Percentiles rank a stretch among this genome's conserved stretches.
phyloP scores from a whole-genome alignment of 2,113 vertebrate genomes.

The Barbus barbus region DNA sequence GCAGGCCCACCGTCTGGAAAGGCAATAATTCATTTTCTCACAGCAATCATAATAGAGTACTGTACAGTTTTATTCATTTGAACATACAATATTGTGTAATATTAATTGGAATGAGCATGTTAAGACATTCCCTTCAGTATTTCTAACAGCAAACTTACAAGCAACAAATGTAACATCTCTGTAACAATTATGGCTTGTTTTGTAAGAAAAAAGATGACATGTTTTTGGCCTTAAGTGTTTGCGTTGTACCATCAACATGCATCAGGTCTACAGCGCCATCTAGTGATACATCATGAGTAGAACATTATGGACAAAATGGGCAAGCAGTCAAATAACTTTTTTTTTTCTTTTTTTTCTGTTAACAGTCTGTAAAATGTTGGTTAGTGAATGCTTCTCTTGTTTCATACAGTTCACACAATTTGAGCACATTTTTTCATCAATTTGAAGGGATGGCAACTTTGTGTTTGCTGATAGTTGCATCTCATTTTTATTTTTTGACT shows the following conservation, averaged over 20 bases:
- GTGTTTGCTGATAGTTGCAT: too few species aligned
- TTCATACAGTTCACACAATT: too few species aligned
- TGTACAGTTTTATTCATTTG: constrained; percentile 48
- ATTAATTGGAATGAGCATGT: constrained; percentile 41
- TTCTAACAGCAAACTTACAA: background rate
- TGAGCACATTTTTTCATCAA: too few species aligned
- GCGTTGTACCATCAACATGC: background rate
- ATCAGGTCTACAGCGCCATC: constrained; percentile 63
- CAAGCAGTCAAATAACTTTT: background rate
- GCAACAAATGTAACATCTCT: background rate
- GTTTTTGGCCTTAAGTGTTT: background rate
- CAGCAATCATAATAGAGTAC: constrained; percentile 36
- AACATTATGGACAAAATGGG: background rate
- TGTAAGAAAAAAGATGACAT: background rate
- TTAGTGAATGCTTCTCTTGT: background rate
- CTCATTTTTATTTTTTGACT: too few species aligned
- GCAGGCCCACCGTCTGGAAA: constrained; percentile 7
- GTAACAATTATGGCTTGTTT: background rate
- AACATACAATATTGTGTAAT: constrained; percentile 50
- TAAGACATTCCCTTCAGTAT: background rate
- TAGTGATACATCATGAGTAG: constrained; percentile 54
- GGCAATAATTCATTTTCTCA: constrained; percentile 49
- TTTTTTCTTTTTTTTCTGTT: background rate
- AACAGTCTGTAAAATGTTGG: background rate
- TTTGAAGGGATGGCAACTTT: too few species aligned